Conservation (phyloP, 2,797 vertebrate genomes). For the Heteromormyrus szaboi region DNA sequence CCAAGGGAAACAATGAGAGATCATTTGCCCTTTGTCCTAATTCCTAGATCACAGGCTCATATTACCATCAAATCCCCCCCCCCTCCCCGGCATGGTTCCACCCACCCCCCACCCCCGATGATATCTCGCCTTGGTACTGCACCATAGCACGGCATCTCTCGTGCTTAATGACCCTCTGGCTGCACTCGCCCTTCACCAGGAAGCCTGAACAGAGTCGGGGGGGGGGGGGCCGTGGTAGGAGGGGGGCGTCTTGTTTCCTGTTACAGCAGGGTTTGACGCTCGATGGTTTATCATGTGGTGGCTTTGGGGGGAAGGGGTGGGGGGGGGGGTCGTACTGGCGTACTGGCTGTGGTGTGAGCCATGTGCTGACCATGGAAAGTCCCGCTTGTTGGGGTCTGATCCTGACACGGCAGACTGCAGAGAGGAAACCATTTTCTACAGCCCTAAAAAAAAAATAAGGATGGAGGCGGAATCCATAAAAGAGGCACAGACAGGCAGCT, state of each 20-base stretch:
- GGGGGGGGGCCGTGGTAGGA: not conserved
- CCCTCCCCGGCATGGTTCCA: not conserved
- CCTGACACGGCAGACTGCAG: not conserved
- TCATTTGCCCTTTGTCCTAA: slow-evolving; percentile 7
- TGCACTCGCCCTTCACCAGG: slow-evolving; percentile 1
- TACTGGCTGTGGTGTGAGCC: not conserved
- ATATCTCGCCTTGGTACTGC: not conserved
- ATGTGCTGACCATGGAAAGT: not conserved
- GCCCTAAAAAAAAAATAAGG: not conserved
- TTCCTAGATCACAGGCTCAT: slow-evolving; percentile 4
- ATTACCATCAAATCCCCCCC: not conserved
- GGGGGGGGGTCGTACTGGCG: not conserved
- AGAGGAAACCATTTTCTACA: not conserved
- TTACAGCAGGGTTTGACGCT: not conserved
- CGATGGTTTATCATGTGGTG: not conserved
- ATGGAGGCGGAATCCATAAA: not conserved
- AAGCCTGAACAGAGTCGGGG: not conserved
- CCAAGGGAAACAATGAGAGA: not conserved
- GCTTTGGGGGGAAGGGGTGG: not conserved
- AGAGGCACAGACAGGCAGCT: not conserved
- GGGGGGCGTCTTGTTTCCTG: not conserved
- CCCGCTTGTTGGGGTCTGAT: not conserved
- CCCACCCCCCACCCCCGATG: not conserved
- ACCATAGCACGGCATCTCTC: not conserved
- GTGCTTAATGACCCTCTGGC: not conserved